Evolutionary conservation across 2,113 vertebrate genomes (phyloP), one percentile per base, ranked within the genome.

Genomic region (Noturus placidus): DNA sequence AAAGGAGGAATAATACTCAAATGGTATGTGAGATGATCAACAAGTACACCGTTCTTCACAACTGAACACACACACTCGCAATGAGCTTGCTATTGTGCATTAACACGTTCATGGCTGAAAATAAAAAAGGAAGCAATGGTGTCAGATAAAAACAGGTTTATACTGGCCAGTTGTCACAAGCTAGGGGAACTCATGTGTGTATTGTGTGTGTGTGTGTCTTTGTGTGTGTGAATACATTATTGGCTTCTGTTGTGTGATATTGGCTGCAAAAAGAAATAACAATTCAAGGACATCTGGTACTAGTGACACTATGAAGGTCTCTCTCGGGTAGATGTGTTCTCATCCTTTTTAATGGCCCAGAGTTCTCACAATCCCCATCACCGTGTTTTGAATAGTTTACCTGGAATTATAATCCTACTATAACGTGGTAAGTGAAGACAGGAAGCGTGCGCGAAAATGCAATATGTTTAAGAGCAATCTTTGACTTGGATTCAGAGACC

Each of bases 71-170:
- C 63, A 89, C 82, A 87, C 59, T 46, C 65, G 80, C 57, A 80
- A n/a, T n/a, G n/a, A n/a, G n/a, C n/a, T n/a, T 52, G 50, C 46
- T 83, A 87, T 86, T 90, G 87, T 87, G 85, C 50, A 81, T 86
- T 87, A 76, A 90, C 83, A 89, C 52, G 74, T 89, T 86, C 70
- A 84, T 83, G 82, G 77, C 82, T 25, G 74, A 77, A 82, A 82
- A 90, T 65, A 82, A 87, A 87, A 80, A 80, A 15, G 88, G 86
- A 92, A 90, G 86, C 86, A 56, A 72, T 56, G 46, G 86, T 84
- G 89, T 86, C 69, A 77, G 89, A 91, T 90, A 88, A 91, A 84
- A 89, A 88, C 82, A 82, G 80, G 82, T 87, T 82, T 80, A 65
- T 80, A 82, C 86, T 83, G 87, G 70, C 83, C 85, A 88, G 90